Evolutionary conservation across 2,888 invertebrate species (phyloP).

Genomic region (Mermis nigrescens): DNA sequence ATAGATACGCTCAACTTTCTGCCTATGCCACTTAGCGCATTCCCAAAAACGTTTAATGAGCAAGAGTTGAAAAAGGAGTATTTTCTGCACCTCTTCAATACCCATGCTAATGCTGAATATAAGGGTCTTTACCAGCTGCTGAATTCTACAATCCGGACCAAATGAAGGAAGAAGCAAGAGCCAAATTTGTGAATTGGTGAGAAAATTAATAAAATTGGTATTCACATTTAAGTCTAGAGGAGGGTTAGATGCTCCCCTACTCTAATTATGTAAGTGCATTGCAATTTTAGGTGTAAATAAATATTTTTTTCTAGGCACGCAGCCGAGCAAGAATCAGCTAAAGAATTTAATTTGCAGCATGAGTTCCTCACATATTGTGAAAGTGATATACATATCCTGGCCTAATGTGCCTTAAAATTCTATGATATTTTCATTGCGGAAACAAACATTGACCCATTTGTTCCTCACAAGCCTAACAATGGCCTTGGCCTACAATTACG

Average conservation of each 20-base stretch:
- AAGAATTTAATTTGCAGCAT: background rate
- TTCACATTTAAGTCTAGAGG: no score
- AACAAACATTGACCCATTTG: background rate
- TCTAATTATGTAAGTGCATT: background rate
- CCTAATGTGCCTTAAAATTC: background rate
- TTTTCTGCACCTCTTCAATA: background rate
- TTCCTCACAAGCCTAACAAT: background rate
- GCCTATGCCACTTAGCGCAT: background rate
- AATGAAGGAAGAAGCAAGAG: background rate
- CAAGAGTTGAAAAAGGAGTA: background rate
- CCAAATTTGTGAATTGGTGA: background rate
- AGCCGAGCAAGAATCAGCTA: background rate
- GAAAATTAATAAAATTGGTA: background rate
- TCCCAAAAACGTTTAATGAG: background rate
- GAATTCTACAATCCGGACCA: background rate
- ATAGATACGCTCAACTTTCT: background rate
- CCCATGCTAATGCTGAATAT: background rate
- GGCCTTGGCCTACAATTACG: background rate
- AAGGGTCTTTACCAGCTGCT: background rate
- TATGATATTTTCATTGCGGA: background rate
- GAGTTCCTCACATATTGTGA: background rate
- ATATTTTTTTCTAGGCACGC: background rate
- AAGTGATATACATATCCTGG: background rate
- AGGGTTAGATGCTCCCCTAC: no score
- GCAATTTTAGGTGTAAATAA: background rate